Conservation (phyloP, 2,888 invertebrate genomes). For the Anorthoa munda region DNA sequence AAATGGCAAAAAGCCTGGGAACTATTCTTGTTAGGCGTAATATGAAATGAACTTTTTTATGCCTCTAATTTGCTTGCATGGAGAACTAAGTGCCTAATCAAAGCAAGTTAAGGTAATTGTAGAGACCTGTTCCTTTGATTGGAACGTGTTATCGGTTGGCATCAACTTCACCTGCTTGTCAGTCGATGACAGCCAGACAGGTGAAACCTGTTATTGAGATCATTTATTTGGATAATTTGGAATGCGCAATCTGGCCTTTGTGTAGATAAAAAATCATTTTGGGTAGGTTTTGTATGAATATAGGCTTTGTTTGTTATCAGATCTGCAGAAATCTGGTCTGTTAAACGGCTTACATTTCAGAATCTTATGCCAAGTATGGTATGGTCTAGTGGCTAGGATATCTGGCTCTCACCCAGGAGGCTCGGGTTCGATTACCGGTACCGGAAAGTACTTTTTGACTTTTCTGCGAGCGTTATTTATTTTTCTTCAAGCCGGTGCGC, state of each 20-base stretch:
- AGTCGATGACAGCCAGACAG: not conserved
- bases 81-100: constrained; percentile 50
- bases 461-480: not conserved
- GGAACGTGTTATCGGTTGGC: constrained; percentile 34
- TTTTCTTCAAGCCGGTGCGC: not conserved
- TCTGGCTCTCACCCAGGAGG: constrained; percentile 92
- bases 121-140: constrained; percentile 35
- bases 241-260: not conserved
- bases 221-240: not conserved
- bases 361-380: constrained; percentile 73
- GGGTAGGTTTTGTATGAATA: no score
- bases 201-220: constrained; percentile 19
- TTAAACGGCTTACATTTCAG: not conserved
- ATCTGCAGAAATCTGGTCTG: not conserved
- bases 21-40: constrained; percentile 49
- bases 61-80: constrained; percentile 53
- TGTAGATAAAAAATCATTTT: not conserved
- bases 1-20: constrained; percentile 50
- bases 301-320: not conserved
- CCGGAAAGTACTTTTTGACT: constrained; percentile 83
- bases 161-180: constrained; percentile 26
- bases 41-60: constrained; percentile 34
- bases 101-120: constrained; percentile 27
- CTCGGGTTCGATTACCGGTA: constrained; percentile 92
- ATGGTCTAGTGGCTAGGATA: constrained; percentile 92